Conservation (phyloP, 2,113 vertebrate species). For the Indicator maculatus region DNA sequence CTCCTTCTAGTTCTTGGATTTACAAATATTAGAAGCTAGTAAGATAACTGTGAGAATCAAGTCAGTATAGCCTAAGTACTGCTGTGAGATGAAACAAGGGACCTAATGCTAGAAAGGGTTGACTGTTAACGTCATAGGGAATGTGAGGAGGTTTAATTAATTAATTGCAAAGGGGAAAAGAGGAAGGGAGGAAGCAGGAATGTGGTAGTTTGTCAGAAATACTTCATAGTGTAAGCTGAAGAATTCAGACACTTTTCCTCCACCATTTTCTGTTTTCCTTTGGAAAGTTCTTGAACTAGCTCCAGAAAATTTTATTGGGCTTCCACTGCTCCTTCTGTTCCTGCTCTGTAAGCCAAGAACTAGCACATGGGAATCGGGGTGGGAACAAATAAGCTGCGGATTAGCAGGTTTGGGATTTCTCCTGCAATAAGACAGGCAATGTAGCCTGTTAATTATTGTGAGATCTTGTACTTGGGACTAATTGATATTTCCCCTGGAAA, state of each 20-base stretch:
- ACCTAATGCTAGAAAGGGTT: background rate
- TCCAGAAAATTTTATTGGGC: background rate
- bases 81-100: background rate
- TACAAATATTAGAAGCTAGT: background rate
- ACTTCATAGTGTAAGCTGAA: background rate
- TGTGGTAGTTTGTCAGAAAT: background rate
- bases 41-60: background rate
- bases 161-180: background rate
- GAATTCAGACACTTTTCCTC: conserved; percentile 1
- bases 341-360: background rate
- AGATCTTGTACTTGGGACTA: background rate
- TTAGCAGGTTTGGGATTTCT: background rate
- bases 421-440: background rate
- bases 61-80: background rate
- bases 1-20: background rate
- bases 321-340: conserved; percentile 2
- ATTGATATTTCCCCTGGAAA: conserved; percentile 1
- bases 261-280: background rate
- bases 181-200: background rate
- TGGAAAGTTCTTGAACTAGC: conserved; percentile 19
- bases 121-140: background rate
- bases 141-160: background rate
- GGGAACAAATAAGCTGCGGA: background rate
- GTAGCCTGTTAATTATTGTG: background rate
- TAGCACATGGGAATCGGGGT: background rate